Conservation (phyloP, 2,797 vertebrate genomes). For the Coreius guichenoti region DNA sequence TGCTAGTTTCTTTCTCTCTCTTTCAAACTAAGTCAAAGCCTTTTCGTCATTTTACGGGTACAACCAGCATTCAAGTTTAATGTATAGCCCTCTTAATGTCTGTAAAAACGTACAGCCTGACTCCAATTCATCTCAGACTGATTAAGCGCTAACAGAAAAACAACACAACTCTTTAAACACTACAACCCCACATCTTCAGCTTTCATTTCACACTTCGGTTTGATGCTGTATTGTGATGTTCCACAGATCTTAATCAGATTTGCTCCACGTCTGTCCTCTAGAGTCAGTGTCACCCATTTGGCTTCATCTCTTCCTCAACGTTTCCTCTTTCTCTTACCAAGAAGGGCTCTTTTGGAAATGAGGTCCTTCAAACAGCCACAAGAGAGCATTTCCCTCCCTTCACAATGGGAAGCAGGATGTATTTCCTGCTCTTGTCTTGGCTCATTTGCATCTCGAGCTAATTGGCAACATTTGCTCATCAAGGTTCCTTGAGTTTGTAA, state of each 20-base stretch:
- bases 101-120: background rate
- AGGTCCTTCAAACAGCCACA: slow-evolving; percentile 13
- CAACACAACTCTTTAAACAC: slow-evolving; percentile 29
- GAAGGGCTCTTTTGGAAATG: slow-evolving; percentile 24
- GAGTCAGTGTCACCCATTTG: slow-evolving; percentile 15
- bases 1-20: background rate
- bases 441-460: slow-evolving; percentile 52
- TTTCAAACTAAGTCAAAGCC: background rate
- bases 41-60: background rate
- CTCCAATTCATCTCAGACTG: slow-evolving; percentile 1
- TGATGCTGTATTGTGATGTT: slow-evolving; percentile 25
- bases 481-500: slow-evolving; percentile 59
- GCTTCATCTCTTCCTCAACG: background rate
- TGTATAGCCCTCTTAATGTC: background rate
- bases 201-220: slow-evolving; percentile 36
- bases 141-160: slow-evolving; percentile 29
- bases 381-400: slow-evolving; percentile 21
- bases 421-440: slow-evolving; percentile 32
- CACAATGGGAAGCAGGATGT: slow-evolving; percentile 33
- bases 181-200: slow-evolving; percentile 27
- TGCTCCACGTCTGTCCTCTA: slow-evolving; percentile 25
- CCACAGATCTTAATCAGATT: slow-evolving; percentile 39
- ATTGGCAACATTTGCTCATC: slow-evolving; percentile 57
- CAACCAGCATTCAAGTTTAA: background rate
- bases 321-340: slow-evolving; percentile 10